Base-by-base conservation (phyloP, 2,797 vertebrate genomes). In the Trematomus bernacchii region DNA sequence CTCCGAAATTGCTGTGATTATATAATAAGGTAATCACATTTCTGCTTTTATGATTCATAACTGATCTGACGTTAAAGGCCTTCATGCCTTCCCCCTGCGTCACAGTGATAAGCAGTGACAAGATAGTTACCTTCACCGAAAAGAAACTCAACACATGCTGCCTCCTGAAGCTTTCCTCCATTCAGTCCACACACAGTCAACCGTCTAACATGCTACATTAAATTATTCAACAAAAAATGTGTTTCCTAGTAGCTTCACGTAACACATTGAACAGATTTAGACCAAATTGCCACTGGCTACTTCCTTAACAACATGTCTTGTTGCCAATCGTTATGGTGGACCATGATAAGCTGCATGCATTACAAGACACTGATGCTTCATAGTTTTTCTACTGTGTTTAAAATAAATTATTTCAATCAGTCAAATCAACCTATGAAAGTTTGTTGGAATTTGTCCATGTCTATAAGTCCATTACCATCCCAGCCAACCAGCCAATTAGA, bases 91-190 rank as follows among this genome's bases (percentile, higher is more conserved):
- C 30, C 53, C 40, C 40, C 10, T 60, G 47, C 54, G 72, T 70
- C 47, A 27, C 27, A 14, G 27, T 66, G 27, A 67, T 73, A 60
- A 47, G 27, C 44, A 54, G 33, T 54, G 55, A 55, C 15, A 52
- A 67, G 48, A 71, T 71, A 66, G 74, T 33, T 43, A 60, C 10
- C 59, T 78, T 62, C 14, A 60, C 44, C 47, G 40, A 70, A 63
- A 64, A 19, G 9, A 60, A 82, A 54, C 16, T 18, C 48, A 61
- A 57, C 50, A 58, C 14, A 44, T 37, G 37, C 62, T 23, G 60
- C 19, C 69, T 72, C 59, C 54, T 42, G 64, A 65, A 58, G 66
- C 66, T 3, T 67, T 72, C 77, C 66, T 69, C 60, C 61, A 14
- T 70, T 78, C 27, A 60, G 66, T 65, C 63, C 63, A 30, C 42